Base-by-base conservation (phyloP, 2,888 invertebrate genomes). In the Hydropsyche betteni region DNA sequence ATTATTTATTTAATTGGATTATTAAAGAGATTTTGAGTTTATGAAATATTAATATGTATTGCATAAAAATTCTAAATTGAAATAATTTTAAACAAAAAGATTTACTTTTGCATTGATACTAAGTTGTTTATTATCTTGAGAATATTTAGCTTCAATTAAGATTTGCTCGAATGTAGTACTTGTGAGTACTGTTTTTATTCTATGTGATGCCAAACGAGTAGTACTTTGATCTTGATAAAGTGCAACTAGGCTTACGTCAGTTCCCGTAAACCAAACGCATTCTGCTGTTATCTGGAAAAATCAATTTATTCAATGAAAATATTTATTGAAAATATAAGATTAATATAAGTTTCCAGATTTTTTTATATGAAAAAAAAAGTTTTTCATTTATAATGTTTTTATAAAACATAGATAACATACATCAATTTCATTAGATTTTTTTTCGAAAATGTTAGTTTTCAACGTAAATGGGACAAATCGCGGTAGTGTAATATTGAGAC, bases 201-300 rank as follows among this genome's bases (percentile, higher is more conserved):
- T 89, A 80, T 92, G 91, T 58, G 90, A 90, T 16, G 90, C 89
- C 78, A 89, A 84, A 24, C 89, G 88, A 0, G 89, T 86, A 4
- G 90, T 89, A 0, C 93, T 94, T 80, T 90, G 90, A 83, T 95
- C 94, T 80, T 91, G 90, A 82, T 94, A 95, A 0, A 90, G 86
- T 0, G 94, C 94, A 79, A 90, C 90, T 0, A 91, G 86, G 61
- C 90, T 90, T 79, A 93, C 87, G 79, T 90, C 91, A 79, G 91
- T 90, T 0, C 93, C 94, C 68, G 93, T 94, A 82, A 95, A 94
- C 94, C 94, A 95, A 0, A 92, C 88, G 0, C 93, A 94, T 38
- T 88, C 87, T 53, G 93, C 87, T 80, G 92, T 91, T 36, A 94
- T 86, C 93, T 93, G 80, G 14, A 24, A 24, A 24, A 24, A 24